Percentiles rank a stretch among this genome's conserved stretches.
phyloP scores from a whole-genome alignment of 2,113 vertebrate genomes.

The Cinclus cinclus region DNA sequence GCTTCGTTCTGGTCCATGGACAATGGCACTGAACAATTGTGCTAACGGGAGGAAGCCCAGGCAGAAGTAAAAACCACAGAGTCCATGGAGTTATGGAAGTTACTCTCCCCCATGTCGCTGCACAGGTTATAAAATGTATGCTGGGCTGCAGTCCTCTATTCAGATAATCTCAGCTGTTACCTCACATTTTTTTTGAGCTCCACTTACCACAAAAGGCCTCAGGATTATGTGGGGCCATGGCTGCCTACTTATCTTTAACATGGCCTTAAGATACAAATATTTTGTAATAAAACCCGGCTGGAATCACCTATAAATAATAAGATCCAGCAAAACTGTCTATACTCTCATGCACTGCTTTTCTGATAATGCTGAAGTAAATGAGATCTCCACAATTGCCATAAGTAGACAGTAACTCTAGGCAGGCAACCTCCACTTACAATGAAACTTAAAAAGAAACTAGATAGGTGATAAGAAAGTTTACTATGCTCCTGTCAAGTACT shows the following conservation, averaged over 20 bases:
- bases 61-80: neutral
- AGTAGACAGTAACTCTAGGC: neutral
- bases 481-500: neutral
- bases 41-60: neutral
- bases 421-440: neutral
- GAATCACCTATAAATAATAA: constrained; percentile 29
- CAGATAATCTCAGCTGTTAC: neutral
- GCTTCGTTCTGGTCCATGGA: neutral
- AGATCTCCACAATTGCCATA: neutral
- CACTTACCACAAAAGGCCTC: neutral
- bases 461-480: neutral
- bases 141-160: neutral
- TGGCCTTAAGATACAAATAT: constrained; percentile 30
- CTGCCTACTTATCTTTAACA: neutral
- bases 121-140: neutral
- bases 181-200: neutral
- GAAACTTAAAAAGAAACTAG: neutral
- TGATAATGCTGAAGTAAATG: neutral
- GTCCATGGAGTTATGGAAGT: neutral
- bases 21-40: neutral
- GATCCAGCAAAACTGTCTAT: neutral
- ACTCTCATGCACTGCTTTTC: neutral
- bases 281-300: neutral
- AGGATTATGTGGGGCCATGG: neutral
- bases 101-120: neutral